Conservation (phyloP, 2,113 vertebrate genomes). For the Brachionichthys hirsutus region DNA sequence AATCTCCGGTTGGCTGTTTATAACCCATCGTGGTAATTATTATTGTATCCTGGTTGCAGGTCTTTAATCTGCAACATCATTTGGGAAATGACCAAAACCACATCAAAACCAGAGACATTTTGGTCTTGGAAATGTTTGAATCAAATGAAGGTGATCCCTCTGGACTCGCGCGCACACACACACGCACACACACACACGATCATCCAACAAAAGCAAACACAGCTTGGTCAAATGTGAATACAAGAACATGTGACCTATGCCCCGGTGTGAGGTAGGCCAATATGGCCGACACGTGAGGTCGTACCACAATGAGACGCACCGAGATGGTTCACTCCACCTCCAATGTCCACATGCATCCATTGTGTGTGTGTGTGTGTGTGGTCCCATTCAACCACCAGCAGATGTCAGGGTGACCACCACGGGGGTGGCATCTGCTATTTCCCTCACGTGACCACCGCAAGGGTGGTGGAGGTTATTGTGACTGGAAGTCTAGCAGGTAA, state of each 20-base stretch:
- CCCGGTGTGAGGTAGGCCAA: constrained; percentile 19
- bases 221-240: constrained; percentile 5
- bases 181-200: constrained; percentile 12
- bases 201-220: constrained; percentile 49
- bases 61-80: constrained; percentile 2
- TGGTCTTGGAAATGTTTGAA: neutral
- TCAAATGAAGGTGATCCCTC: constrained; percentile 28
- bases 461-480: constrained; percentile 47
- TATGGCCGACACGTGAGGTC: constrained; percentile 24
- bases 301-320: constrained; percentile 11
- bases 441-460: constrained; percentile 39
- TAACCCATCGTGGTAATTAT: neutral
- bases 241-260: neutral
- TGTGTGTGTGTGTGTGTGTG: constrained; percentile 59
- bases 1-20: neutral
- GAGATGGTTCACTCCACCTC: constrained; percentile 22
- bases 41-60: neutral
- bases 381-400: constrained; percentile 62
- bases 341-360: constrained; percentile 9
- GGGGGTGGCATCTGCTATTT: constrained; percentile 50
- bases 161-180: constrained; percentile 35
- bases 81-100: constrained; percentile 3
- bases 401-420: constrained; percentile 66
- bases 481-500: constrained; percentile 45
- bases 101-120: constrained; percentile 3